A percentile compares a stretch with the other conserved stretches of the same genome.
Evolutionary conservation across 53 echinoderm and acorn worm species (phyloP).

Genomic region (Apostichopus leukothele): DNA sequence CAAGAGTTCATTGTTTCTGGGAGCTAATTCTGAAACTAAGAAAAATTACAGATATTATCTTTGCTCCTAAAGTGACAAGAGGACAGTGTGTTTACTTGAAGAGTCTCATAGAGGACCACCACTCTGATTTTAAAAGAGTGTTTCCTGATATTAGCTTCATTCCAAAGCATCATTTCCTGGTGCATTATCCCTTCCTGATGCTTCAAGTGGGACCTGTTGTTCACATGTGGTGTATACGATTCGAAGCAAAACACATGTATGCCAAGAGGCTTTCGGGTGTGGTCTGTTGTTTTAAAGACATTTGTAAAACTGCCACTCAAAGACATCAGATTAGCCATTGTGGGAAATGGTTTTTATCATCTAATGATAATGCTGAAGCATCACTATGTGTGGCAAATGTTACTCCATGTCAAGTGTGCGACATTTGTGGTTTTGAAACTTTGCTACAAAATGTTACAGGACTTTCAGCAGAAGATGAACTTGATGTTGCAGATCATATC

Average conservation of each 20-base stretch:
- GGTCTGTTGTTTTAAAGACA: conserved; percentile 51
- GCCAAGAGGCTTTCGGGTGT: conserved; percentile 36
- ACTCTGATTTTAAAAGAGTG: conserved; percentile 37
- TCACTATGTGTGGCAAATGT: too few relatives aligned
- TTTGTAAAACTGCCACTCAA: conserved; percentile 31
- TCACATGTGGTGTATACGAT: conserved; percentile 51
- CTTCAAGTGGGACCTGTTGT: conserved; percentile 41
- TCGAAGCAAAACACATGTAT: conserved; percentile 49
- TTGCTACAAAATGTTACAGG: conserved; percentile 16
- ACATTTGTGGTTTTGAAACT: conserved; percentile 21
- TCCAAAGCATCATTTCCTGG: conserved; percentile 62
- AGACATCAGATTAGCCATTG: conserved; percentile 52
- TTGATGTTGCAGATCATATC: conserved; percentile 16
- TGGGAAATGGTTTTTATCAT: conserved; percentile 19
- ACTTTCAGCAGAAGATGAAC: conserved; percentile 32
- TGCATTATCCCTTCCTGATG: conserved; percentile 52
- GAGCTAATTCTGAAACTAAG: conserved; percentile 53
- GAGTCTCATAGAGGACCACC: conserved; percentile 56
- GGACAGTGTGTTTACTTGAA: conserved; percentile 43
- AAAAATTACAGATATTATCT: conserved; percentile 57
- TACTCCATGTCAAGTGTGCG: not conserved
- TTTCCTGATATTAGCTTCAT: conserved; percentile 20
- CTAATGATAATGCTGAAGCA: not conserved
- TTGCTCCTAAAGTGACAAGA: conserved; percentile 33
- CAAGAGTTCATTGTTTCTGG: conserved; percentile 37